phyloP scores from a whole-genome alignment of 2,113 vertebrate genomes.

The Zosterops hypoxanthus region DNA sequence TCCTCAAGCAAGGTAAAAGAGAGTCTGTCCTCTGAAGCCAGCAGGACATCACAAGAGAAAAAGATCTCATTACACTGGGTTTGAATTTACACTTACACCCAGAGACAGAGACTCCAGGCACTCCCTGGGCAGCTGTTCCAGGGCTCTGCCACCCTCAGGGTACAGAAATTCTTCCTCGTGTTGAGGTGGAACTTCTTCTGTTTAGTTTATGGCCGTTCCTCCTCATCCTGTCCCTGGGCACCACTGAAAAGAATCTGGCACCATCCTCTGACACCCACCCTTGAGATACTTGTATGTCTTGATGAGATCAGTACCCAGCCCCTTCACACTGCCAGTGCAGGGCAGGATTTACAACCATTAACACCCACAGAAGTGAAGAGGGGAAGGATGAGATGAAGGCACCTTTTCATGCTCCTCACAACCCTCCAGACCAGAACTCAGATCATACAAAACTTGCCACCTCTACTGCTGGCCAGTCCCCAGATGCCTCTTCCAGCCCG shows the following conservation, averaged over 20 bases:
- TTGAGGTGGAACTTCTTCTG: neutral
- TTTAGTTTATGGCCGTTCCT: neutral
- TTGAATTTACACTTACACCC: neutral
- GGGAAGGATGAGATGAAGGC: neutral
- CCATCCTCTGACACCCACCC: neutral
- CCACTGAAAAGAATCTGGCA: neutral
- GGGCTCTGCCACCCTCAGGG: neutral
- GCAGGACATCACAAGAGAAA: neutral
- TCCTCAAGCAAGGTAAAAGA: neutral
- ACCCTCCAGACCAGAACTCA: neutral
- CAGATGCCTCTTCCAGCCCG: neutral
- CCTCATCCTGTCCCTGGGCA: neutral
- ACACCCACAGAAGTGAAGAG: neutral
- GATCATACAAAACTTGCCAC: neutral
- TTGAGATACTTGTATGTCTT: neutral
- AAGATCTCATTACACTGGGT: neutral
- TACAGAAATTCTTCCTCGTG: accelerated
- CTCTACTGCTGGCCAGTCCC: neutral
- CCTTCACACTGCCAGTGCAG: neutral
- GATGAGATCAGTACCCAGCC: neutral
- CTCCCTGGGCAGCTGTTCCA: neutral
- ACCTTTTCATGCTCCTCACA: neutral
- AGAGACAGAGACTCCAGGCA: neutral
- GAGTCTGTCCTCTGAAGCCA: neutral
- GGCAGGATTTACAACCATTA: neutral